phyloP scores from a whole-genome alignment of 2,888 invertebrate species.

The Caenorhabditis sp. region DNA sequence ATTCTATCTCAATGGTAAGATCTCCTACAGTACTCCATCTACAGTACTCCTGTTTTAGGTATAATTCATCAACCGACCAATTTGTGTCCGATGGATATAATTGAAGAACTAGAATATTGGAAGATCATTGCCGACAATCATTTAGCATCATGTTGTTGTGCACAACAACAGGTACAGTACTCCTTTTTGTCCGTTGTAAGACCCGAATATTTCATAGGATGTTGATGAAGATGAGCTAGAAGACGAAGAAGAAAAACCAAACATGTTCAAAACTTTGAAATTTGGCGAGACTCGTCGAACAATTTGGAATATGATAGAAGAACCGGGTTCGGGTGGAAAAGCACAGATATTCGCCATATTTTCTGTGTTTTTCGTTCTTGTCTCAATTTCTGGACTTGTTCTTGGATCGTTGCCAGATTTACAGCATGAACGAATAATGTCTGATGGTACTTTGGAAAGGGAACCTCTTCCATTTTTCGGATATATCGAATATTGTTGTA shows the following conservation, averaged over 20 bases:
- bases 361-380: slow-evolving; percentile 63
- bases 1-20: slow-evolving; percentile 68
- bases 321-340: slow-evolving; percentile 58
- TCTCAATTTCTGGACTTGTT: slow-evolving; percentile 64
- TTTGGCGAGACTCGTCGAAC: slow-evolving; percentile 51
- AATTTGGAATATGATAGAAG: slow-evolving; percentile 63
- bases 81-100: slow-evolving; percentile 72
- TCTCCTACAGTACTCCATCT: not conserved
- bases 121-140: slow-evolving; percentile 49
- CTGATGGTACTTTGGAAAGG: slow-evolving; percentile 39
- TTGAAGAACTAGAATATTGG: slow-evolving; percentile 73
- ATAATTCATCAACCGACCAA: slow-evolving; percentile 71
- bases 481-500: slow-evolving; percentile 63
- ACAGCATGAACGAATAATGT: slow-evolving; percentile 27
- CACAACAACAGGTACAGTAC: slow-evolving; percentile 24
- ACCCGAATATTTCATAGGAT: slow-evolving; percentile 7
- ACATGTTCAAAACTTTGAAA: slow-evolving; percentile 57
- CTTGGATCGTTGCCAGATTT: slow-evolving; percentile 63
- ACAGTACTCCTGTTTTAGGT: slow-evolving; percentile 27
- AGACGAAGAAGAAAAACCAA: slow-evolving; percentile 42
- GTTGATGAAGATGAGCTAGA: slow-evolving; percentile 42
- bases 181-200: slow-evolving; percentile 3
- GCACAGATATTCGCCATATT: slow-evolving; percentile 61
- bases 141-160: slow-evolving; percentile 59
- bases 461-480: slow-evolving; percentile 60